Evolutionary conservation across 1,140 invertebrate genomes (phyloP).

Genomic region (Drosophila kohkoa): DNA sequence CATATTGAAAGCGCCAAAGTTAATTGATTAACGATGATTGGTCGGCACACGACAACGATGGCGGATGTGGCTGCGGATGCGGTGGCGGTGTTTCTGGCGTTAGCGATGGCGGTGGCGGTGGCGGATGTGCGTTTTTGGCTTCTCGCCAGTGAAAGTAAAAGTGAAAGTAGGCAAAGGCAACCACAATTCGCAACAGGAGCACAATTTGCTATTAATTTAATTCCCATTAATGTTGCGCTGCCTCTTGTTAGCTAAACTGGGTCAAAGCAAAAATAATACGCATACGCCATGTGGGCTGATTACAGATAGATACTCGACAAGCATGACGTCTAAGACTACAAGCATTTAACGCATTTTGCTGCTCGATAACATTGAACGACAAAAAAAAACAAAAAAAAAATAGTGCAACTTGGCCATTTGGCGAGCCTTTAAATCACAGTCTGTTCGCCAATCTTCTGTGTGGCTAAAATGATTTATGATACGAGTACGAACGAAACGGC

Average conservation of each 20-base stretch:
- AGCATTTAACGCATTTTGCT: conserved; percentile 22
- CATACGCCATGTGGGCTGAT: conserved; percentile 59
- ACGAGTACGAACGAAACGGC: conserved; percentile 37
- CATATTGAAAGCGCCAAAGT: conserved; percentile 60
- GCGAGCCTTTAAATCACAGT: conserved; percentile 56
- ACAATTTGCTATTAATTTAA: conserved; percentile 77
- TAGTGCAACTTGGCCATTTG: conserved; percentile 48
- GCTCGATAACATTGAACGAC: neutral
- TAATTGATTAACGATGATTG: conserved; percentile 73
- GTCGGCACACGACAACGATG: neutral
- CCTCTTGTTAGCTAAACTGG: conserved; percentile 34
- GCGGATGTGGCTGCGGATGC: conserved; percentile 8
- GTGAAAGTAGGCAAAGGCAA: conserved; percentile 16
- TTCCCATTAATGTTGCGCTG: conserved; percentile 52
- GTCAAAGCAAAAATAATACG: conserved; percentile 32
- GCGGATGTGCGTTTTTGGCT: conserved; percentile 26
- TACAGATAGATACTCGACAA: conserved; percentile 43
- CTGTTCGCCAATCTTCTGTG: conserved; percentile 16
- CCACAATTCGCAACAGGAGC: conserved; percentile 52
- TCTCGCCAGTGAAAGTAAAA: conserved; percentile 22
- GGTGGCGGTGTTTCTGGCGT: neutral
- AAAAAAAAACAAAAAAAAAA: neutral
- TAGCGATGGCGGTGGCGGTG: neutral
- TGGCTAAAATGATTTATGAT: conserved; percentile 72
- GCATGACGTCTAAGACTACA: conserved; percentile 4